Conservation (phyloP, 2,888 invertebrate genomes). For the Drosophila setosimentum region DNA sequence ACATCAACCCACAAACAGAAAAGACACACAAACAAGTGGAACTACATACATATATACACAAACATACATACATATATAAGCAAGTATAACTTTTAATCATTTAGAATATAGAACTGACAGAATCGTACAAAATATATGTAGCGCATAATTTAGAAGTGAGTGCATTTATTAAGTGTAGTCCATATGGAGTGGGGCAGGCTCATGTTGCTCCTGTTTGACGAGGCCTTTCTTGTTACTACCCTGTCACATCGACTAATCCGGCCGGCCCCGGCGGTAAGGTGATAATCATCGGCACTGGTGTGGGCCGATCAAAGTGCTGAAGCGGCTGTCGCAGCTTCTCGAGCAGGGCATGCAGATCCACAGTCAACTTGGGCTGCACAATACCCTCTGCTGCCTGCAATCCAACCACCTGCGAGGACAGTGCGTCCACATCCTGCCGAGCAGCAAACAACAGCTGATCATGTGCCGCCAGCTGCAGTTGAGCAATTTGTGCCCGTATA, state of each 20-base stretch:
- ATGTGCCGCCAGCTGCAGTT: constrained; percentile 84
- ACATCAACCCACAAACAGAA: constrained; percentile 37
- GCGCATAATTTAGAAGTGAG: not conserved
- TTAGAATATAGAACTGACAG: constrained; percentile 4
- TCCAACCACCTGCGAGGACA: constrained; percentile 85
- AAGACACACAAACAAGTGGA: constrained; percentile 12
- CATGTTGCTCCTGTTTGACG: not conserved
- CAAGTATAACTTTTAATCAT: constrained; percentile 11
- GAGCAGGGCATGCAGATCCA: constrained; percentile 79
- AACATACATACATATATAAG: not conserved
- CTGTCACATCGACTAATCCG: not conserved
- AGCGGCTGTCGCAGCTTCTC: constrained; percentile 81
- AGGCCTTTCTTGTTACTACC: not conserved
- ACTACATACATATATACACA: not conserved
- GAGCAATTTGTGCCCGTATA: constrained; percentile 84
- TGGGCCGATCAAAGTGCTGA: constrained; percentile 75
- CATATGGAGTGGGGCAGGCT: not conserved
- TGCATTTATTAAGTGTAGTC: not conserved
- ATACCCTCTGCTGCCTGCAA: constrained; percentile 84
- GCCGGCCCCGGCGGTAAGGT: constrained; percentile 25
- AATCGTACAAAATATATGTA: constrained; percentile 24
- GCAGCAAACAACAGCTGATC: constrained; percentile 85
- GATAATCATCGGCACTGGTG: constrained; percentile 79
- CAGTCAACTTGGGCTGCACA: constrained; percentile 70
- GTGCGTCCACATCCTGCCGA: constrained; percentile 84